phyloP scores from a whole-genome alignment of 1,140 invertebrate species.

The Papilio polytes region DNA sequence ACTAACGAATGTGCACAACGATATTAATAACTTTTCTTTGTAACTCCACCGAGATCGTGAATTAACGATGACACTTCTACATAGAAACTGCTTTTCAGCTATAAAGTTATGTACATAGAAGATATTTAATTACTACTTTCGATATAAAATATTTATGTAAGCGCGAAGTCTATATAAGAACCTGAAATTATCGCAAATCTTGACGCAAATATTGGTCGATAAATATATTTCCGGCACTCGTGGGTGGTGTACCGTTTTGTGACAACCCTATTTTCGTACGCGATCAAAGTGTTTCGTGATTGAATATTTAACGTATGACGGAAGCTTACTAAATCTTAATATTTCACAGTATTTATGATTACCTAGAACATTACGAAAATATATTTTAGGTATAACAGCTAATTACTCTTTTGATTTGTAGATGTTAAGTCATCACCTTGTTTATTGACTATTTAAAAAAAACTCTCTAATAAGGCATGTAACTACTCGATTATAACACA shows the following conservation, averaged over 20 bases:
- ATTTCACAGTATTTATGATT: neutral
- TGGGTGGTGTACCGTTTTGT: constrained; percentile 10
- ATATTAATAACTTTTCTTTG: constrained; percentile 58
- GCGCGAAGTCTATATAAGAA: neutral
- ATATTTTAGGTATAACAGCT: neutral
- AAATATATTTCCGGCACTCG: constrained; percentile 7
- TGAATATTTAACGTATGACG: constrained; percentile 24
- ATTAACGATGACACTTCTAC: constrained; percentile 27
- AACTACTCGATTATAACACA: too few species aligned
- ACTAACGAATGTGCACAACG: constrained; percentile 59
- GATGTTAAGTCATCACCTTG: too few species aligned
- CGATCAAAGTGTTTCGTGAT: constrained; percentile 18
- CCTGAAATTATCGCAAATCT: constrained; percentile 8
- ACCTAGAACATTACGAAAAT: neutral
- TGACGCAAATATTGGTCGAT: constrained; percentile 13
- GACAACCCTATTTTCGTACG: constrained; percentile 21
- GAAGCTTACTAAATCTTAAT: neutral
- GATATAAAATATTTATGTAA: constrained; percentile 14
- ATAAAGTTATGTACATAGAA: neutral
- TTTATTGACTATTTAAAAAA: too few species aligned
- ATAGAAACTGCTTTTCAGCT: neutral
- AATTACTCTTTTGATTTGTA: too few species aligned
- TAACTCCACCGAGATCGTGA: constrained; percentile 26
- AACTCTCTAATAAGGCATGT: too few species aligned
- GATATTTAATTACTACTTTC: neutral